phyloP scores from a whole-genome alignment of 2,113 vertebrate genomes.

The Myanophis thanlyinensis region DNA sequence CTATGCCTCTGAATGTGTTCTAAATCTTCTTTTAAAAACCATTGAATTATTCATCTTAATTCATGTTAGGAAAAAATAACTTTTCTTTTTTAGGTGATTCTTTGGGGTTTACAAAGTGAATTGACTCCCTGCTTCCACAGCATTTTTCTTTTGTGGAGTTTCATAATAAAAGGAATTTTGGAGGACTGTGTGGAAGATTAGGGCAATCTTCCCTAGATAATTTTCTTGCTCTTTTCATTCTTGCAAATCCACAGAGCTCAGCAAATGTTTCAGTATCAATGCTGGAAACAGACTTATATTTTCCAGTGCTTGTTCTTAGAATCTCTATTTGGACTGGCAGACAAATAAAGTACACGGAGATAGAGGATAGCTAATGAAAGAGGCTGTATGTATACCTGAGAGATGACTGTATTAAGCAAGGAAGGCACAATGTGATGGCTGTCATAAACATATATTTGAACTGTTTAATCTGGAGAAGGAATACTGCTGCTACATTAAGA shows the following conservation, averaged over 20 bases:
- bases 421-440: neutral
- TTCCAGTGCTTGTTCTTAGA: neutral
- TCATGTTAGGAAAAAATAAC: neutral
- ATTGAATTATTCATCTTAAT: neutral
- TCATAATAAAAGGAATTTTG: neutral
- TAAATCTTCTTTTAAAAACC: neutral
- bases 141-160: fast-evolving
- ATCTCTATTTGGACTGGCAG: neutral
- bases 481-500: neutral
- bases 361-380: neutral
- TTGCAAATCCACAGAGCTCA: neutral
- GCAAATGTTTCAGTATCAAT: neutral
- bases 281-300: neutral
- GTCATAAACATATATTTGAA: neutral
- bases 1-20: neutral
- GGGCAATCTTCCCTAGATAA: neutral
- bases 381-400: neutral
- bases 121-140: neutral
- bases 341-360: neutral
- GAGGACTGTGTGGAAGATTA: neutral
- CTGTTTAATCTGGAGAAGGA: neutral
- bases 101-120: neutral
- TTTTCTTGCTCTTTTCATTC: neutral
- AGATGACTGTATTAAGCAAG: neutral
- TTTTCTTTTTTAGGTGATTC: neutral